A percentile compares a stretch with the other conserved stretches of the same genome.
phyloP scores from a whole-genome alignment of 2,888 invertebrate genomes.

The Ophion costatus region DNA sequence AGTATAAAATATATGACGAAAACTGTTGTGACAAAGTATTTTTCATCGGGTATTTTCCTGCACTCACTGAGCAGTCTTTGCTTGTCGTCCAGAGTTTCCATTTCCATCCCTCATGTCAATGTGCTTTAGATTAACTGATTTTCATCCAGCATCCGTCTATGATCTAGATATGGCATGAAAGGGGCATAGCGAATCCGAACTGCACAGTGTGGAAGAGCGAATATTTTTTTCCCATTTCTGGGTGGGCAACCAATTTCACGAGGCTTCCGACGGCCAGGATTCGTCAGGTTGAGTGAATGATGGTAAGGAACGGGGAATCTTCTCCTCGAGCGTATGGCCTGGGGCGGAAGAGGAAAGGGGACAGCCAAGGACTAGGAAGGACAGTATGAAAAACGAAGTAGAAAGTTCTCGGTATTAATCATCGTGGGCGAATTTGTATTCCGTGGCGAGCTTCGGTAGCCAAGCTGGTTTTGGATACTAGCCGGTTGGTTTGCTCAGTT shows the following conservation, averaged over 20 bases:
- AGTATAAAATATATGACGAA: slow-evolving; percentile 12
- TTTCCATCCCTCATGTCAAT: slow-evolving; percentile 3
- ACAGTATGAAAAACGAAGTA: slow-evolving; percentile 76
- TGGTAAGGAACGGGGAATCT: too few relatives aligned
- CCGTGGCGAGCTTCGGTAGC: slow-evolving; percentile 58
- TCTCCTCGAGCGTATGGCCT: neutral
- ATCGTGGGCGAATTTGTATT: slow-evolving; percentile 78
- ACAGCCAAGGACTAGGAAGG: slow-evolving; percentile 6
- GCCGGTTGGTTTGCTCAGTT: slow-evolving; percentile 13
- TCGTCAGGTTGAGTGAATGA: too few relatives aligned
- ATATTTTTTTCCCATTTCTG: slow-evolving; percentile 25
- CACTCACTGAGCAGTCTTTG: neutral
- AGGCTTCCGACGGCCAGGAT: slow-evolving; percentile 29
- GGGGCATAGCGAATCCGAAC: neutral
- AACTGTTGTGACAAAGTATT: neutral
- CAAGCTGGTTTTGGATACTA: slow-evolving; percentile 35
- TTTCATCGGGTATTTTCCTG: slow-evolving; percentile 1
- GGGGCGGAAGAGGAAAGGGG: neutral
- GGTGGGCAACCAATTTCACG: slow-evolving; percentile 45
- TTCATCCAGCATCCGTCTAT: slow-evolving; percentile 31
- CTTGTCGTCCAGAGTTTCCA: neutral
- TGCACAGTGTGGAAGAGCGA: neutral
- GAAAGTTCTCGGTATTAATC: slow-evolving; percentile 78
- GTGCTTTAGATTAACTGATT: slow-evolving; percentile 47
- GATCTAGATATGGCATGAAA: slow-evolving; percentile 1